A percentile compares a stretch with the other conserved stretches of the same genome.
phyloP scores from a whole-genome alignment of 2,113 vertebrate species.

The Gorsachius goisagi region DNA sequence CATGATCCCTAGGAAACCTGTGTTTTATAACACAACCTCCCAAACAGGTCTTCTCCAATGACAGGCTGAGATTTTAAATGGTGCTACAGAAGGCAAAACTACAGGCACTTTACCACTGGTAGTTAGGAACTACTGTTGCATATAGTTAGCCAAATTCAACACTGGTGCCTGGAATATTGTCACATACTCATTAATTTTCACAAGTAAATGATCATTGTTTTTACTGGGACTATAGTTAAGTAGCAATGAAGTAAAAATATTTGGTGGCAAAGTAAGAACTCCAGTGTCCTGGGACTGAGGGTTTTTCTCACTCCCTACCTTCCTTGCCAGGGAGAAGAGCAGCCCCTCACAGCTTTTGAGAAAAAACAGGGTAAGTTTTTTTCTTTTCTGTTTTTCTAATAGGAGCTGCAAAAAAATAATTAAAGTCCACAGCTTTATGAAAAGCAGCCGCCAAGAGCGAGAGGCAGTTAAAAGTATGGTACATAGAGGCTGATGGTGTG shows the following conservation, averaged over 20 bases:
- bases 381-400: background rate
- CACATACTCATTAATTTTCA: background rate
- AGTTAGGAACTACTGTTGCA: background rate
- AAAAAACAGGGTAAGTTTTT: background rate
- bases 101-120: background rate
- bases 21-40: background rate
- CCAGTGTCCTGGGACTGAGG: background rate
- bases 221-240: background rate
- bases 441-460: background rate
- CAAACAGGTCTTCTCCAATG: background rate
- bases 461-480: background rate
- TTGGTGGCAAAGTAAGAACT: background rate
- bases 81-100: background rate
- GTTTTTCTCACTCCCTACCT: background rate
- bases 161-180: background rate
- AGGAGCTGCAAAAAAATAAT: background rate
- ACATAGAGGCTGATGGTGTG: background rate
- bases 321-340: background rate
- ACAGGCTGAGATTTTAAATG: background rate
- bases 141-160: background rate
- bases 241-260: background rate
- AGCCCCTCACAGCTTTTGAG: background rate
- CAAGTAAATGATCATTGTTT: background rate
- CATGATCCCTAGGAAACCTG: background rate
- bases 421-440: background rate